These are phyloP conservation scores for Australoheros scitulus DNA, from an alignment of 2,113 vertebrate genomes.

Conservation along the genomic window DNA sequence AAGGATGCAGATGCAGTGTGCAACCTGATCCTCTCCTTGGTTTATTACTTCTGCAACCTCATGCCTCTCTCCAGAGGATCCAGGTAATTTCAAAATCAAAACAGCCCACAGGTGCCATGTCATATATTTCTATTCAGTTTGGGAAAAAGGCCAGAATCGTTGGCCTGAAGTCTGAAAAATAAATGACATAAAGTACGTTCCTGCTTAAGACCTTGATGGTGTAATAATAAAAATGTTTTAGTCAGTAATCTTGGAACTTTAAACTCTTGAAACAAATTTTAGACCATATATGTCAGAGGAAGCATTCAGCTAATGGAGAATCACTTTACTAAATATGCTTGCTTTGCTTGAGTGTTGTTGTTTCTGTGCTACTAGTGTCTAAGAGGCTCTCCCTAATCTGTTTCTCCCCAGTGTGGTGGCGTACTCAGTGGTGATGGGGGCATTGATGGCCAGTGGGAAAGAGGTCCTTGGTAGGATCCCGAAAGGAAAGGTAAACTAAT, in stretches of 20 bases:
- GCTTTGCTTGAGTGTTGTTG: background rate
- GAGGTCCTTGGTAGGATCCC: constrained; percentile 94
- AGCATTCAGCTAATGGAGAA: constrained; percentile 1
- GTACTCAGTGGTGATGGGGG: constrained; percentile 96
- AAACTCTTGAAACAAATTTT: background rate
- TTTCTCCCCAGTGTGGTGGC: constrained; percentile 87
- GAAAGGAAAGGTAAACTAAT: constrained; percentile 89
- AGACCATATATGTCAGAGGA: background rate
- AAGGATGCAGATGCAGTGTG: constrained; percentile 96
- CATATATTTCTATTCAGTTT: background rate
- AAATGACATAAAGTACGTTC: no score
- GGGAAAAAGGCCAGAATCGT: background rate
- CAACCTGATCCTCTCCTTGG: constrained; percentile 93
- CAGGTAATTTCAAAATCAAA: constrained; percentile 78
- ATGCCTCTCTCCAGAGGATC: constrained; percentile 98
- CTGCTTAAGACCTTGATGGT: no score
- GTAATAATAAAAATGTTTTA: background rate
- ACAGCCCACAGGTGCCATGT: background rate
- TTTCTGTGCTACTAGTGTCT: background rate
- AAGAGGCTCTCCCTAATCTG: background rate
- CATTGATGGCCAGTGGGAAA: constrained; percentile 96
- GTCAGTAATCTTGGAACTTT: background rate
- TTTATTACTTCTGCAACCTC: constrained; percentile 99
- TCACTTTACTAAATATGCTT: background rate
- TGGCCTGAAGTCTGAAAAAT: background rate